These are phyloP conservation scores for Anolis sagrei DNA, from an alignment of 2,113 vertebrate genomes.

Conservation along the genomic window DNA sequence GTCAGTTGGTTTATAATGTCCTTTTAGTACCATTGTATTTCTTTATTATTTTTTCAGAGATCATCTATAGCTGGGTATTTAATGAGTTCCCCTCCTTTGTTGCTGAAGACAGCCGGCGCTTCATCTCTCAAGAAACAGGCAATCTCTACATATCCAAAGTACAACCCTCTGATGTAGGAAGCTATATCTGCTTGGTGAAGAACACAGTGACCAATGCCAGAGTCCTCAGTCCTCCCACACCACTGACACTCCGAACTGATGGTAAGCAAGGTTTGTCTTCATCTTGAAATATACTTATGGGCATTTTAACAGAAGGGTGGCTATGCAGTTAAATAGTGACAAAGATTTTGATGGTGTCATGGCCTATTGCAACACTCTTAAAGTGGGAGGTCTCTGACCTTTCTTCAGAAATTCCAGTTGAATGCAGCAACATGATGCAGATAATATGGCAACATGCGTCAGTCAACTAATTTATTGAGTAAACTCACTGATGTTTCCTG, in stretches of 20 bases:
- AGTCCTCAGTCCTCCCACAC: slow-evolving; percentile 94
- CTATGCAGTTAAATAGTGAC: not conserved
- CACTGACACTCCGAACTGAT: slow-evolving; percentile 90
- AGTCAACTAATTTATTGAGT: too few relatives aligned
- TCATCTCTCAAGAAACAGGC: slow-evolving; percentile 96
- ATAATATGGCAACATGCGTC: too few relatives aligned
- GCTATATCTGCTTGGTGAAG: slow-evolving; percentile 96
- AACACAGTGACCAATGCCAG: slow-evolving; percentile 91
- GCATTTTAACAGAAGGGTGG: not conserved
- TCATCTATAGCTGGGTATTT: slow-evolving; percentile 97
- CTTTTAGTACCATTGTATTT: slow-evolving; percentile 37
- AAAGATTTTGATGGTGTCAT: not conserved
- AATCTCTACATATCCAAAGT: slow-evolving; percentile 98
- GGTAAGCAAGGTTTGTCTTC: slow-evolving; percentile 79
- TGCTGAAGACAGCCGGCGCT: slow-evolving; percentile 93
- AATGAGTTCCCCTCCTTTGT: slow-evolving; percentile 97
- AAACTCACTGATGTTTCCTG: too few relatives aligned
- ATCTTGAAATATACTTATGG: not conserved
- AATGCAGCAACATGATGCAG: not conserved
- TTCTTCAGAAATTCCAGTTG: not conserved
- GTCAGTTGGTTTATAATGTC: slow-evolving; percentile 22
- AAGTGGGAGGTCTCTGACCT: too few relatives aligned
- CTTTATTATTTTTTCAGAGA: slow-evolving; percentile 80
- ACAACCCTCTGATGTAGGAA: slow-evolving; percentile 93
- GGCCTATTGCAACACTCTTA: not conserved